These are phyloP conservation scores for Eurypyga helias DNA, from an alignment of 2,113 vertebrate species.

Conservation along the genomic window DNA sequence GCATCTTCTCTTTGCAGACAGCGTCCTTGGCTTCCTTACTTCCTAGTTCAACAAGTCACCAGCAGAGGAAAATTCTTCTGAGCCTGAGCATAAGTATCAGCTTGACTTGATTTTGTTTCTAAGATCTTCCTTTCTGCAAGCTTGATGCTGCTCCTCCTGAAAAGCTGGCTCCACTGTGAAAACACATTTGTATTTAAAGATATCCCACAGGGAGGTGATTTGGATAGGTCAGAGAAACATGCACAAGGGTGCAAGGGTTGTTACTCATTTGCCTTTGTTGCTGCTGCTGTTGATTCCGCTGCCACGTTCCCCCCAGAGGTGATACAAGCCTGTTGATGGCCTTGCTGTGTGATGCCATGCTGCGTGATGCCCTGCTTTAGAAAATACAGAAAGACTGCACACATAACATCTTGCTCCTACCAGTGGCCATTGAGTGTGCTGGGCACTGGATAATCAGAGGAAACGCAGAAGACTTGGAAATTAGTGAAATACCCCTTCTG, in stretches of 20 bases:
- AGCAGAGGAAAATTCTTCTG: background rate
- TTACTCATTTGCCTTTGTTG: background rate
- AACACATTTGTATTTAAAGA: background rate
- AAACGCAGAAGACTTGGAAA: background rate
- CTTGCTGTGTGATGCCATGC: rapidly evolving
- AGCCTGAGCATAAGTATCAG: background rate
- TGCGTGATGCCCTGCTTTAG: background rate
- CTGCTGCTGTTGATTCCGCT: background rate
- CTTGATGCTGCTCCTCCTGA: background rate
- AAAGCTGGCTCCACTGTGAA: background rate
- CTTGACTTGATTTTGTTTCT: background rate
- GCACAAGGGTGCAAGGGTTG: background rate
- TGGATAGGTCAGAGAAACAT: background rate
- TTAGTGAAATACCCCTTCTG: background rate
- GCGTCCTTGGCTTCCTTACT: background rate
- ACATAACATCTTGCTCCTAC: background rate
- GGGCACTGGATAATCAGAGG: background rate
- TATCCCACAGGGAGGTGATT: background rate
- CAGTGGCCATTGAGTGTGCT: background rate
- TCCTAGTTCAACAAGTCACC: background rate
- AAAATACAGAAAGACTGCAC: background rate
- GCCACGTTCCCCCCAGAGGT: background rate
- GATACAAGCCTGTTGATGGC: background rate
- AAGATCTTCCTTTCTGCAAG: background rate
- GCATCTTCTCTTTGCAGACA: background rate